These are phyloP conservation scores for Trichomycterus rosablanca DNA, from an alignment of 2,113 vertebrate species.

Conservation along the genomic window DNA sequence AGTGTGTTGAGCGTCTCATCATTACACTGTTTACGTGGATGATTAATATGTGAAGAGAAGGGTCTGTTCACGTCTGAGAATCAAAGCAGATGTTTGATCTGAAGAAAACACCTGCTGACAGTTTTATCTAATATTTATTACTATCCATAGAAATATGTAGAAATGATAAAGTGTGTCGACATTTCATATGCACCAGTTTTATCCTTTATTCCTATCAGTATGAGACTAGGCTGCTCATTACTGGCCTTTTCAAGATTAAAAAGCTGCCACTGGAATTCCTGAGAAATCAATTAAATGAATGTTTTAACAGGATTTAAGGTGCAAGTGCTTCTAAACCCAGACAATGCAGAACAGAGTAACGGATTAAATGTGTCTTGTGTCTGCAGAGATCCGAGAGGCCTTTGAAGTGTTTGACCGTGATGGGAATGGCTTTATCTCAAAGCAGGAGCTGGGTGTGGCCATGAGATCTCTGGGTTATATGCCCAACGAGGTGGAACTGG, in stretches of 20 bases:
- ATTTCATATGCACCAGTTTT: neutral
- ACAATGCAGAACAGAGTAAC: too few species aligned
- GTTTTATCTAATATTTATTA: neutral
- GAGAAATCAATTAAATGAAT: too few species aligned
- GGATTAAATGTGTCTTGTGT: conserved; percentile 1
- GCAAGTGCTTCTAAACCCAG: too few species aligned
- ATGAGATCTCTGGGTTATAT: conserved; percentile 86
- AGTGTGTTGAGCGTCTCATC: too few species aligned
- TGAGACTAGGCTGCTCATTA: too few species aligned
- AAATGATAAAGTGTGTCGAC: neutral
- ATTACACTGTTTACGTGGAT: too few species aligned
- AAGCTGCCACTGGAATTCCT: too few species aligned
- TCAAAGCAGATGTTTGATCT: neutral
- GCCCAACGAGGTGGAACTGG: conserved; percentile 85
- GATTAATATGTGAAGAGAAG: neutral
- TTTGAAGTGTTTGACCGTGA: conserved; percentile 85
- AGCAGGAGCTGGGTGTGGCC: conserved; percentile 82
- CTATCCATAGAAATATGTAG: too few species aligned
- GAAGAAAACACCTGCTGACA: neutral
- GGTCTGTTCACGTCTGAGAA: neutral
- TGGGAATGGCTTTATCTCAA: conserved; percentile 85
- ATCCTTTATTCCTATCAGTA: neutral
- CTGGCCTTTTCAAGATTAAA: too few species aligned
- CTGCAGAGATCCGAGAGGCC: conserved; percentile 79
- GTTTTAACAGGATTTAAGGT: too few species aligned